A percentile compares a stretch with the other conserved stretches of the same genome.
phyloP scores from a whole-genome alignment of 2,888 invertebrate species.

The Tanytarsus gracilentus region DNA sequence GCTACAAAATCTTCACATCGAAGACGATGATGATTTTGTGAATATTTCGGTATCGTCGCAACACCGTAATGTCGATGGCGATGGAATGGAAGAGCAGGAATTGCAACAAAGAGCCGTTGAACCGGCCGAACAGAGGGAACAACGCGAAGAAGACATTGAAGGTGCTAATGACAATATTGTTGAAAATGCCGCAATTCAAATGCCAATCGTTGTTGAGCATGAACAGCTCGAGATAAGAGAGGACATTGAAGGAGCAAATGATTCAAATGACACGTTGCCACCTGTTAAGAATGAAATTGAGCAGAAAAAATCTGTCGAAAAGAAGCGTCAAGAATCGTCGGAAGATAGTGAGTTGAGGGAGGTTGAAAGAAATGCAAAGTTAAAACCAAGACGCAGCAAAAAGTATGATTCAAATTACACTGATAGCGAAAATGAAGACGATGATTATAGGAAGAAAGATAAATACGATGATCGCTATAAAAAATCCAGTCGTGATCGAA shows the following conservation, averaged over 20 bases:
- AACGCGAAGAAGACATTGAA: constrained; percentile 50
- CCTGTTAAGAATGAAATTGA: constrained; percentile 39
- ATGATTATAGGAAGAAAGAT: not conserved
- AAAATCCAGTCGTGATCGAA: constrained; percentile 32
- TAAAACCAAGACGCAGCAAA: constrained; percentile 11
- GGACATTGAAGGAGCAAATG: constrained; percentile 47
- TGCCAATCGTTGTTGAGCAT: too few relatives aligned
- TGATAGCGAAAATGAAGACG: constrained; percentile 4
- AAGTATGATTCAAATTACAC: constrained; percentile 23
- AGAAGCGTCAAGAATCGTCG: too few relatives aligned
- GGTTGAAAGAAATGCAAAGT: constrained; percentile 20
- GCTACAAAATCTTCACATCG: constrained; percentile 17
- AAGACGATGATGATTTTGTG: constrained; percentile 32
- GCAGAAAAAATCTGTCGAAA: constrained; percentile 37
- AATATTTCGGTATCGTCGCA: constrained; percentile 36
- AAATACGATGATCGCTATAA: constrained; percentile 15
- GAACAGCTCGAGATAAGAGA: constrained; percentile 41
- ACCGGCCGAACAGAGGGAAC: constrained; percentile 34
- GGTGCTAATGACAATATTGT: constrained; percentile 47
- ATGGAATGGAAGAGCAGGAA: constrained; percentile 11
- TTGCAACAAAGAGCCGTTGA: constrained; percentile 33
- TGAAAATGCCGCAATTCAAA: constrained; percentile 38
- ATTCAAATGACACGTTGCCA: constrained; percentile 37
- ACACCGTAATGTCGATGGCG: constrained; percentile 31
- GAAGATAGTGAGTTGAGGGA: constrained; percentile 20